A percentile compares a stretch with the other conserved stretches of the same genome.
Conservation (phyloP, 2,113 vertebrate species). For the Serilophus lunatus region DNA sequence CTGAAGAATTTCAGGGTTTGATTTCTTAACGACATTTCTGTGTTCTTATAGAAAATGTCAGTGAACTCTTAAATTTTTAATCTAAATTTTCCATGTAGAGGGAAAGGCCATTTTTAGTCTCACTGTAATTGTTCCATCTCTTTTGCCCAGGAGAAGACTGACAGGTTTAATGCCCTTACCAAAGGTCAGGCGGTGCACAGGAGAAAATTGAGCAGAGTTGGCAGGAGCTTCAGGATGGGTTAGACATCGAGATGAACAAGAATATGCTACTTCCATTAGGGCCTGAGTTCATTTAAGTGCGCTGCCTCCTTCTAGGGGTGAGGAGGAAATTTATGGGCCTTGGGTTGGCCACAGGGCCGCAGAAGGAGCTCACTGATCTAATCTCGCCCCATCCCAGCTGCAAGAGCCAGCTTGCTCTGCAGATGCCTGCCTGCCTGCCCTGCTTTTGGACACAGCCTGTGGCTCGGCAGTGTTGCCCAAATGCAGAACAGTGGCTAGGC, state of each 20-base stretch:
- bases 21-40: neutral
- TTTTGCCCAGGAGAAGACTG: neutral
- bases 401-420: neutral
- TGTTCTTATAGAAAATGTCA: neutral
- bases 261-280: neutral
- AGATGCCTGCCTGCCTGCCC: neutral
- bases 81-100: neutral
- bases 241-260: neutral
- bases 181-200: neutral
- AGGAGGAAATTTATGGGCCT: slow-evolving; percentile 10
- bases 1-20: neutral
- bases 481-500: rapidly evolving
- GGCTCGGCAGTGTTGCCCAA: neutral
- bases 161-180: neutral
- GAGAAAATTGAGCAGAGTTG: neutral
- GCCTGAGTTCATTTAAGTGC: neutral
- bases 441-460: neutral
- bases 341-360: neutral
- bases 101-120: slow-evolving; percentile 19
- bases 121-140: neutral
- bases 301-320: neutral
- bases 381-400: neutral
- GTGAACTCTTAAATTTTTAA: slow-evolving; percentile 28
- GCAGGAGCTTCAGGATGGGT: neutral
- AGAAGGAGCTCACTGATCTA: neutral